A percentile compares a stretch with the other conserved stretches of the same genome.
Evolutionary conservation across 2,888 invertebrate genomes (phyloP).

Genomic region (Herminia tarsipennalis): DNA sequence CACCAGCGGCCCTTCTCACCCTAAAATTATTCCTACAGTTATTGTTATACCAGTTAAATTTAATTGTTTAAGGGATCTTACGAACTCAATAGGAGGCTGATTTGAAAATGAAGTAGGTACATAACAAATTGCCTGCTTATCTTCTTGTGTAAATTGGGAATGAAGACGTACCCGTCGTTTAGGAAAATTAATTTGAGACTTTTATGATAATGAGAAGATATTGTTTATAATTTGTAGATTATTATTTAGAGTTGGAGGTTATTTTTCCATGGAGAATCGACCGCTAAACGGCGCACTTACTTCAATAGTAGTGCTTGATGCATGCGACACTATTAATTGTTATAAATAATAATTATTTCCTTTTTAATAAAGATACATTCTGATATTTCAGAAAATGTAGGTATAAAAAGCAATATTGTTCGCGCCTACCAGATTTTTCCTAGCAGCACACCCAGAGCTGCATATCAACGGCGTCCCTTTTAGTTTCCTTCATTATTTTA

Average conservation of each 20-base stretch:
- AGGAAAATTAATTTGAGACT: background rate
- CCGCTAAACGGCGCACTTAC: too few relatives aligned
- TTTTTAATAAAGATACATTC: too few relatives aligned
- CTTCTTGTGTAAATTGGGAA: constrained; percentile 18
- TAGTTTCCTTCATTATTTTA: too few relatives aligned
- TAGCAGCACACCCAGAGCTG: too few relatives aligned
- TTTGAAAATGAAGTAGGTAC: constrained; percentile 35
- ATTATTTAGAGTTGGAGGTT: background rate
- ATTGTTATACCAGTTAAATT: constrained; percentile 48
- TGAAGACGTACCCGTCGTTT: constrained; percentile 6
- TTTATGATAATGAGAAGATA: constrained; percentile 6
- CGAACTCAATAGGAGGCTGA: constrained; percentile 24
- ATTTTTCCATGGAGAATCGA: too few relatives aligned
- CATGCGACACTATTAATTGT: too few relatives aligned
- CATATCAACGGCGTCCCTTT: too few relatives aligned
- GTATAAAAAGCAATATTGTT: too few relatives aligned
- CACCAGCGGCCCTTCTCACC: constrained; percentile 30
- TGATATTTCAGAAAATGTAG: too few relatives aligned
- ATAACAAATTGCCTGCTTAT: constrained; percentile 17
- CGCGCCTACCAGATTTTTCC: too few relatives aligned
- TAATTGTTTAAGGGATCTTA: constrained; percentile 39
- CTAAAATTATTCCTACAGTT: constrained; percentile 51
- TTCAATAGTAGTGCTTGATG: too few relatives aligned
- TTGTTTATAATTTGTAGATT: constrained; percentile 2
- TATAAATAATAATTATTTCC: too few relatives aligned